Percentiles rank a stretch among this genome's conserved stretches.
Evolutionary conservation across 2,113 vertebrate species (phyloP).

Genomic region (Glareola pratincola): DNA sequence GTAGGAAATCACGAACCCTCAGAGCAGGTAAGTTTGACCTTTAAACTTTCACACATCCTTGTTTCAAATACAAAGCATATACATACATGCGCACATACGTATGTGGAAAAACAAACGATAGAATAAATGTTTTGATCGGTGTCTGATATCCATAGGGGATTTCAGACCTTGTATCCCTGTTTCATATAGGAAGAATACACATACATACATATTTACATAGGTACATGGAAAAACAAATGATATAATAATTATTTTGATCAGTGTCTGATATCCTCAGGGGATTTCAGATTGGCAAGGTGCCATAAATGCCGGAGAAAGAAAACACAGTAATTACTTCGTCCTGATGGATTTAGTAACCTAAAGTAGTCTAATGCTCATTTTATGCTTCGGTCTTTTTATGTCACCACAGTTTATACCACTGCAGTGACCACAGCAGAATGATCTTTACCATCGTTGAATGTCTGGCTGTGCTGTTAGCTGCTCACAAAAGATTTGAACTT

Average conservation of each 20-base stretch:
- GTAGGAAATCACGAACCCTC: neutral
- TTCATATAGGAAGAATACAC: neutral
- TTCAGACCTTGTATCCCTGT: neutral
- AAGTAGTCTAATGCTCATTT: neutral
- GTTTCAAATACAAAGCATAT: neutral
- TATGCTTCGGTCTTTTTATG: neutral
- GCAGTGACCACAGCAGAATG: neutral
- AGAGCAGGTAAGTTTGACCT: neutral
- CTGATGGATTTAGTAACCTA: neutral
- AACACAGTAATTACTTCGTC: neutral
- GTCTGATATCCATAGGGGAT: rapidly evolving
- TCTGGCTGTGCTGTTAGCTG: neutral
- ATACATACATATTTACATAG: neutral
- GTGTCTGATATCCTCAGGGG: rapidly evolving
- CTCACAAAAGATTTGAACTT: neutral
- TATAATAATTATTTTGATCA: neutral
- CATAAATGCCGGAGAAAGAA: neutral
- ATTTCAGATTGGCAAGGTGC: neutral
- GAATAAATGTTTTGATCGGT: neutral
- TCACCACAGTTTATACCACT: neutral
- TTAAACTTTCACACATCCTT: neutral
- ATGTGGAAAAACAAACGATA: neutral
- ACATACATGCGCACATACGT: neutral
- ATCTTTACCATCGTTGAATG: neutral
- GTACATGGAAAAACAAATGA: neutral